Conservation (phyloP, 1,140 invertebrate species). For the Bilobella aurantiaca region DNA sequence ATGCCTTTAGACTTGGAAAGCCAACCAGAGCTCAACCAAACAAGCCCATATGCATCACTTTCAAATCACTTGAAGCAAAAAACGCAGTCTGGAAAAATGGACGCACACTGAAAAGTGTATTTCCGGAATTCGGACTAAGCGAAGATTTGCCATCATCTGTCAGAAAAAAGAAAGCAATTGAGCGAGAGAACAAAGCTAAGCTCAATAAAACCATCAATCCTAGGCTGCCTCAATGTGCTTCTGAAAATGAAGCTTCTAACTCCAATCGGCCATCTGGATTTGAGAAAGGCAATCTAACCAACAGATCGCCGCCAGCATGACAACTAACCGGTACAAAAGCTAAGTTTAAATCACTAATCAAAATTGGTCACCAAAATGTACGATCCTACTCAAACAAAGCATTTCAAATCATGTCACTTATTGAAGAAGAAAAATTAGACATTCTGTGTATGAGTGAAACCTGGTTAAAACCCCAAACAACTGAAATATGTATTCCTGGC, state of each 20-base stretch:
- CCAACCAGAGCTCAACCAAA: not conserved
- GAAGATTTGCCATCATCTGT: not conserved
- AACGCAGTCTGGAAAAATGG: not conserved
- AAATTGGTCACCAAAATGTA: not conserved
- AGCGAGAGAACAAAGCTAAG: no score
- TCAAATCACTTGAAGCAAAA: not conserved
- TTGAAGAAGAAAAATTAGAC: not conserved
- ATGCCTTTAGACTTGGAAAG: not conserved
- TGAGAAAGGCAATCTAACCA: no score
- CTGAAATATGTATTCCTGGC: not conserved
- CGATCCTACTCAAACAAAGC: not conserved
- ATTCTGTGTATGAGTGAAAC: not conserved
- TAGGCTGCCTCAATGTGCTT: no score
- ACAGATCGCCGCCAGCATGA: not conserved
- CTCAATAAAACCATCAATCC: no score
- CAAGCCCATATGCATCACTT: not conserved
- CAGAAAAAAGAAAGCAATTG: not conserved
- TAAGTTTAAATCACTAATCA: not conserved
- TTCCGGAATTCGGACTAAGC: not conserved
- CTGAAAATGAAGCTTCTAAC: no score
- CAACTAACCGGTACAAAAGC: no score
- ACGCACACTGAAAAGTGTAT: not conserved
- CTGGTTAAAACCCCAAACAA: not conserved
- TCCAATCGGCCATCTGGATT: no score
- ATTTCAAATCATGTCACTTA: not conserved